Conservation (phyloP, 2,797 vertebrate species). For the Megalops cyprinoides region DNA sequence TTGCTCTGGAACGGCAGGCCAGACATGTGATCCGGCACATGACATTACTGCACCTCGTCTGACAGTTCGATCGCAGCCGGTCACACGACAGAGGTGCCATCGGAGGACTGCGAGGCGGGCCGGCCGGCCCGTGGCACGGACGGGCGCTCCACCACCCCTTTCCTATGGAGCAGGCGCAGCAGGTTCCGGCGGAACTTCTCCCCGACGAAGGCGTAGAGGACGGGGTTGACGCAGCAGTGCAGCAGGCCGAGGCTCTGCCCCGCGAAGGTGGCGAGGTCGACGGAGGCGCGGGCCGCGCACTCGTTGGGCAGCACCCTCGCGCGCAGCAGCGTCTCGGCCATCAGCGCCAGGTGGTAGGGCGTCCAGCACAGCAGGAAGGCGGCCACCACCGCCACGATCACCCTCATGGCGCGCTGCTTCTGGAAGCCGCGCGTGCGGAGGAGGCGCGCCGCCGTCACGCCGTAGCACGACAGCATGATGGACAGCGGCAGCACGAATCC, state of each 20-base stretch:
- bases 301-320: slow-evolving; percentile 49
- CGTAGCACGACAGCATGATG: slow-evolving; percentile 70
- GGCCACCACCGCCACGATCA: slow-evolving; percentile 63
- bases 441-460: slow-evolving; percentile 64
- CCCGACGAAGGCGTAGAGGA: slow-evolving; percentile 72
- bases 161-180: slow-evolving; percentile 47
- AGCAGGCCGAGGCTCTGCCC: slow-evolving; percentile 70
- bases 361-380: slow-evolving; percentile 73
- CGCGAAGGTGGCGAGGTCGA: slow-evolving; percentile 62
- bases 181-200: slow-evolving; percentile 66
- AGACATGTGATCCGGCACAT: too few species aligned
- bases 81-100: slow-evolving; percentile 65
- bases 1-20: not conserved
- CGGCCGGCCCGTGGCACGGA: slow-evolving; percentile 49
- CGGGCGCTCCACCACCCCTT: slow-evolving; percentile 30
- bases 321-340: slow-evolving; percentile 64
- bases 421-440: slow-evolving; percentile 60
- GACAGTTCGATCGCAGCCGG: not conserved
- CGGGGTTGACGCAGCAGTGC: slow-evolving; percentile 72
- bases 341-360: slow-evolving; percentile 67
- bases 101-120: slow-evolving; percentile 61
- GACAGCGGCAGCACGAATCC: slow-evolving; percentile 68
- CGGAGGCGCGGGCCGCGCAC: slow-evolving; percentile 51
- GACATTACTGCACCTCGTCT: not conserved
- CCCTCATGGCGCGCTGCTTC: slow-evolving; percentile 68